A percentile compares a stretch with the other conserved stretches of the same genome.
Conservation (phyloP, 2,797 vertebrate species). For the Rhabdomys pumilio region DNA sequence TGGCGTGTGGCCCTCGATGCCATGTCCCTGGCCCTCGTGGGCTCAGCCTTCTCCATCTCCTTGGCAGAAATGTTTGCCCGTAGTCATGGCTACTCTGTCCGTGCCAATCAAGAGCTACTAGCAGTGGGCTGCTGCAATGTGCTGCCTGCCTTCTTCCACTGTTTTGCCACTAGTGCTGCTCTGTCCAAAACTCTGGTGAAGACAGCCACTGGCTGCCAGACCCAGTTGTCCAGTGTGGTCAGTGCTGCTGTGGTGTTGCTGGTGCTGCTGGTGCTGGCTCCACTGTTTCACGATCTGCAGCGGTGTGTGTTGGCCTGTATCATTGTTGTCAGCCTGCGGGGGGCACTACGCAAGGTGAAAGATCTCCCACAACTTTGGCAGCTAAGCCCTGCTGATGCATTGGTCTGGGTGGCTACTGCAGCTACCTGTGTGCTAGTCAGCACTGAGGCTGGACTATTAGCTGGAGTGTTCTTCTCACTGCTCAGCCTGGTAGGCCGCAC, state of each 20-base stretch:
- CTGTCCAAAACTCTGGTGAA: constrained; percentile 98
- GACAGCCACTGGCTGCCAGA: constrained; percentile 96
- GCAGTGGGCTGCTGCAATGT: constrained; percentile 98
- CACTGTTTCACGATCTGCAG: constrained; percentile 95
- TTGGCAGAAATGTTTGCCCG: constrained; percentile 99
- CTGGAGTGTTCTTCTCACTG: constrained; percentile 95
- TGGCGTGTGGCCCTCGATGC: constrained; percentile 94
- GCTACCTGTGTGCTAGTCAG: constrained; percentile 94
- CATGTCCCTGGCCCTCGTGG: constrained; percentile 95
- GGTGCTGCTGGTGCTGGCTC: constrained; percentile 96
- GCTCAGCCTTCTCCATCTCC: constrained; percentile 97
- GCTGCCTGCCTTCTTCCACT: constrained; percentile 97
- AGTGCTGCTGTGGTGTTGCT: constrained; percentile 96
- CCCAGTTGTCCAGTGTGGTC: constrained; percentile 96
- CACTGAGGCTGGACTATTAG: constrained; percentile 94
- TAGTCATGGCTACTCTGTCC: constrained; percentile 95
- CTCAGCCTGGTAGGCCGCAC: constrained; percentile 92
- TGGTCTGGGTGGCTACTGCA: constrained; percentile 94
- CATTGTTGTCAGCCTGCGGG: constrained; percentile 96
- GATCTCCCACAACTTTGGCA: constrained; percentile 95
- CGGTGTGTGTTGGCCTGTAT: constrained; percentile 97
- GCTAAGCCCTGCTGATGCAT: constrained; percentile 91
- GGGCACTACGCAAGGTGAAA: constrained; percentile 95
- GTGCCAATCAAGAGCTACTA: constrained; percentile 98
- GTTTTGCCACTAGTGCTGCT: constrained; percentile 96